phyloP scores from a whole-genome alignment of 2,113 vertebrate species.

The Phrynosoma platyrhinos region DNA sequence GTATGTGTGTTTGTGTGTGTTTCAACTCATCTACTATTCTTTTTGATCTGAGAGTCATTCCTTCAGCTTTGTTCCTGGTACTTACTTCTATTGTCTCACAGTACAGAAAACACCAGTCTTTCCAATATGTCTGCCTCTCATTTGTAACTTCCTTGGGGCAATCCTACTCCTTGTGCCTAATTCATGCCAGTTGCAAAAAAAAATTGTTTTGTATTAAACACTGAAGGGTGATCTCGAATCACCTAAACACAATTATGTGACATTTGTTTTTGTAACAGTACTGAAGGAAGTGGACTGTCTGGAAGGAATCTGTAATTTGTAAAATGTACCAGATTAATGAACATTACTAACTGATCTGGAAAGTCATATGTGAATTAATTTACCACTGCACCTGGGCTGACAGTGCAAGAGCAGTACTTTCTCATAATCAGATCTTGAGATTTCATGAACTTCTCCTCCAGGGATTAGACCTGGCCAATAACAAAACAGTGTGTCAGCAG shows the following conservation, averaged over 20 bases:
- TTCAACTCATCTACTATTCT: neutral
- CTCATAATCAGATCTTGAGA: neutral
- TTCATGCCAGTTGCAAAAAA: neutral
- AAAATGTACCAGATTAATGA: neutral
- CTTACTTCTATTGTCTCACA: neutral
- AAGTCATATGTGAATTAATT: neutral
- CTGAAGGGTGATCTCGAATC: neutral
- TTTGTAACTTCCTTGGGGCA: neutral
- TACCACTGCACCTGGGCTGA: neutral
- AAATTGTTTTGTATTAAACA: neutral
- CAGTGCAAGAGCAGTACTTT: neutral
- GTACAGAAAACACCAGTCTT: neutral
- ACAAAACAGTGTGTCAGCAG: neutral
- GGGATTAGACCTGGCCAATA: neutral
- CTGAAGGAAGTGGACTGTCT: neutral
- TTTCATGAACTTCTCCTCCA: neutral
- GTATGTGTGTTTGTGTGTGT: slow-evolving; percentile 10
- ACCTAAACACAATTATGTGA: slow-evolving; percentile 11
- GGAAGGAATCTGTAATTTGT: neutral
- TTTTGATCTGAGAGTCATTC: slow-evolving; percentile 13
- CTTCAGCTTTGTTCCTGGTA: neutral
- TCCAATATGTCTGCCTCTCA: neutral
- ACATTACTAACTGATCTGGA: neutral
- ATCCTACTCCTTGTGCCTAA: neutral
- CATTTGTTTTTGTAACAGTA: neutral